Evolutionary conservation across 2,113 vertebrate species (phyloP), one percentile per base, ranked within the genome.

Genomic region (Percina caprodes): DNA sequence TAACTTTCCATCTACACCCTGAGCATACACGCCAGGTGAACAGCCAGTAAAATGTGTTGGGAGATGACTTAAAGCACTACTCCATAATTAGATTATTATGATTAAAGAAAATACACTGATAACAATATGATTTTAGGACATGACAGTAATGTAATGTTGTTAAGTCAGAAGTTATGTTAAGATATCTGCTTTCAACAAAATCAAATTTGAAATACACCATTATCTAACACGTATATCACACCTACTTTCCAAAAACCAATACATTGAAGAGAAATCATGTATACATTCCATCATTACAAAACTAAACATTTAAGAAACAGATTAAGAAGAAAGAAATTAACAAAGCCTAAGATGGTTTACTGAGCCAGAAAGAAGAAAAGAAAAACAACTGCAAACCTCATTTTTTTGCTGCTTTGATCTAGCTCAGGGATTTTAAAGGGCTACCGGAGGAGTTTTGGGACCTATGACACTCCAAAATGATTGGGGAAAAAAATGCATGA

Each of bases 1-100:
- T n/a, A 72, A 55, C 59, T 85, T 85, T 86, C 84, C 74, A 79
- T 80, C 42, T 59, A 67, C 62, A 56, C 72, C 71, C 79, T 15
- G 18, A 77, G 61, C 23, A 11, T 11, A 10, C 5, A 12, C 6
- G 54, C 66, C 65, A 77, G 76, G 61, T 83, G 46, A 77, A 51
- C 39, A 60, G 58, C 58, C 33, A 13, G 48, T 48, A n/a, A 54
- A 69, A 21, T 26, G 19, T 60, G 33, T 42, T 78, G 23, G 74
- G 56, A 68, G 69, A 19, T 19, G 16, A 55, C 21, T 46, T 19
- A 6, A 49, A 52, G 5, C 26, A 24, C n/a, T n/a, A 48, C n/a
- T 61, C 48, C 7, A 35, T 67, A 60, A 69, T 69, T 13, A 48
- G 46, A n/a, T 61, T 13, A 42, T 72, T 67, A 16, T 60, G 7